Conservation (phyloP, 2,888 invertebrate genomes). For the Drosophila fungiperda region DNA sequence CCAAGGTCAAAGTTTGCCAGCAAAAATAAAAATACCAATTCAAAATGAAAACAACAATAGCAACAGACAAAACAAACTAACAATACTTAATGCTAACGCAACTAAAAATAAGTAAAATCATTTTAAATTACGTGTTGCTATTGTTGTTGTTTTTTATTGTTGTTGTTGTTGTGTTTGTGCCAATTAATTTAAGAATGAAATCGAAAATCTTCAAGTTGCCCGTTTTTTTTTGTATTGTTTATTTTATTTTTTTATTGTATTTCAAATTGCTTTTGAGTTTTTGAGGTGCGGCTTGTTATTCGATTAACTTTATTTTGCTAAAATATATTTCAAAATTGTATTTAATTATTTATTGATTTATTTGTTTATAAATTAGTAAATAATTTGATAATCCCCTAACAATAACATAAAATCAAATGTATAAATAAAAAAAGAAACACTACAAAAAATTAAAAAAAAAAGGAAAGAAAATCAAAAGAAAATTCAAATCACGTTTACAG, state of each 20-base stretch:
- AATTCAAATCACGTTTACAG: constrained; percentile 57
- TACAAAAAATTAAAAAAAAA: constrained; percentile 2
- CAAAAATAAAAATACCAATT: constrained; percentile 24
- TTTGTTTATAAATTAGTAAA: constrained; percentile 40
- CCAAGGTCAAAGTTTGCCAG: constrained; percentile 73
- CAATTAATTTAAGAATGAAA: constrained; percentile 80
- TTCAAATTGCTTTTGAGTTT: constrained; percentile 4
- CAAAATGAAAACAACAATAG: constrained; percentile 8
- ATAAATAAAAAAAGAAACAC: background rate
- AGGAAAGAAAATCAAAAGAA: constrained; percentile 28
- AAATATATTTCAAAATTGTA: background rate
- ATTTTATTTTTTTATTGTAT: constrained; percentile 7
- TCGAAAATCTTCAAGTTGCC: constrained; percentile 71
- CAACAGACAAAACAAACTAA: constrained; percentile 27
- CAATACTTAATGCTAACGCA: constrained; percentile 50
- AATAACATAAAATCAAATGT: constrained; percentile 25
- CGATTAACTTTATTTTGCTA: background rate
- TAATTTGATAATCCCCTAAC: constrained; percentile 34
- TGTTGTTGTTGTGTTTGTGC: constrained; percentile 42
- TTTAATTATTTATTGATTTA: constrained; percentile 11
- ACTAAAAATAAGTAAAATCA: constrained; percentile 66
- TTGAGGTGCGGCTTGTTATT: background rate
- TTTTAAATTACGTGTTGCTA: constrained; percentile 65
- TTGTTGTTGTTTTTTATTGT: constrained; percentile 35
- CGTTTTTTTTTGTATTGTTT: background rate